These are phyloP conservation scores for Lymantria dispar DNA, from an alignment of 2,888 invertebrate genomes.

Conservation along the genomic window DNA sequence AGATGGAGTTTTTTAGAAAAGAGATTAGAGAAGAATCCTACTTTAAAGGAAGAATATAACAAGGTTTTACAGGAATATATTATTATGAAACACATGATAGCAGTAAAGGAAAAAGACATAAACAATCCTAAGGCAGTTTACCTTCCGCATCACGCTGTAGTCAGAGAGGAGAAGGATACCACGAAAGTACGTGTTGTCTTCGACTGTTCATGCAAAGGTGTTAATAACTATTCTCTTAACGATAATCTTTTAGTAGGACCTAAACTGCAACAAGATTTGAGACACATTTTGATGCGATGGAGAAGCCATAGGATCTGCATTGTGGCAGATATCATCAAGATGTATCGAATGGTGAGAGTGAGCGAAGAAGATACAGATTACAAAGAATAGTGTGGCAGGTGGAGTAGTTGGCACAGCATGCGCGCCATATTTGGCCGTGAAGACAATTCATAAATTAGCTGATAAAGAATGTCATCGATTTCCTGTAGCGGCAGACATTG, in stretches of 20 bases:
- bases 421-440: slow-evolving; percentile 13
- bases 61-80: background rate
- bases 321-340: background rate
- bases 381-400: background rate
- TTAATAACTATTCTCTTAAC: slow-evolving; percentile 6
- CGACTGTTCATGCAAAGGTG: slow-evolving; percentile 5
- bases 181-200: slow-evolving; percentile 9
- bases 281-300: slow-evolving; percentile 8
- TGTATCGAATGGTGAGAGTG: background rate
- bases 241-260: slow-evolving; percentile 10
- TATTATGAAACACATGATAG: slow-evolving; percentile 3
- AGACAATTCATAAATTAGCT: slow-evolving; percentile 4
- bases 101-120: slow-evolving; percentile 1
- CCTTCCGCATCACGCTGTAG: slow-evolving; percentile 9
- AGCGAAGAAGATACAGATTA: background rate
- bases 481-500: slow-evolving; percentile 2
- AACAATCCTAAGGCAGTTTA: slow-evolving; percentile 3
- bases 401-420: slow-evolving; percentile 18
- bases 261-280: slow-evolving; percentile 5
- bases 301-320: background rate
- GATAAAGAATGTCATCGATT: slow-evolving; percentile 7
- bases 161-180: slow-evolving; percentile 7
- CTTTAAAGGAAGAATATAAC: background rate
- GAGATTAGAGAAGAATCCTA: background rate
- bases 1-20: background rate